phyloP scores from a whole-genome alignment of 2,113 vertebrate species.

The Pachycephala philippinensis region DNA sequence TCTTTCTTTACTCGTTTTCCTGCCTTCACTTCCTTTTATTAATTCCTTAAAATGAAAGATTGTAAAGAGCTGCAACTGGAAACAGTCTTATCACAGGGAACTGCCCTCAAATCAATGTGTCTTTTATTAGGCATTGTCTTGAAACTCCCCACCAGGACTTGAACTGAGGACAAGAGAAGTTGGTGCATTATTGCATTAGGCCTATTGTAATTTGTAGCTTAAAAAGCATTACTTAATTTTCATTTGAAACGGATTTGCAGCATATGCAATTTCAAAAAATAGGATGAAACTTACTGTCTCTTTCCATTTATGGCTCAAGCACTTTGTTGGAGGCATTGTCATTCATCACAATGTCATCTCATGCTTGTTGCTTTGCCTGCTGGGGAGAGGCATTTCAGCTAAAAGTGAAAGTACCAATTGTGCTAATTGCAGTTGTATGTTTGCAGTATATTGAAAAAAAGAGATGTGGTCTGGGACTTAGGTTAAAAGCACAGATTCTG shows the following conservation, averaged over 20 bases:
- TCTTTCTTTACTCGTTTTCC: neutral
- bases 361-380: neutral
- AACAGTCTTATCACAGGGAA: neutral
- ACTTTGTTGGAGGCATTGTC: neutral
- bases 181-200: neutral
- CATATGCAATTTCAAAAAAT: neutral
- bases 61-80: neutral
- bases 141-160: neutral
- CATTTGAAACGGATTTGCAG: neutral
- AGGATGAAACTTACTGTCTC: neutral
- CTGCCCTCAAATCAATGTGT: neutral
- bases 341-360: neutral
- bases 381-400: neutral
- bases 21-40: neutral
- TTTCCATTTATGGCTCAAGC: neutral
- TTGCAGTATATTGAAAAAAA: neutral
- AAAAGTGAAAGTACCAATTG: slow-evolving; percentile 30
- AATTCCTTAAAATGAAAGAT: neutral
- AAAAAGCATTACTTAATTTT: neutral
- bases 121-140: neutral
- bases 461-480: neutral
- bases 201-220: neutral
- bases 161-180: neutral
- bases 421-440: neutral
- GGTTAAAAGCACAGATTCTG: neutral